Conservation (phyloP, 2,888 invertebrate genomes). For the Meta bourneti region DNA sequence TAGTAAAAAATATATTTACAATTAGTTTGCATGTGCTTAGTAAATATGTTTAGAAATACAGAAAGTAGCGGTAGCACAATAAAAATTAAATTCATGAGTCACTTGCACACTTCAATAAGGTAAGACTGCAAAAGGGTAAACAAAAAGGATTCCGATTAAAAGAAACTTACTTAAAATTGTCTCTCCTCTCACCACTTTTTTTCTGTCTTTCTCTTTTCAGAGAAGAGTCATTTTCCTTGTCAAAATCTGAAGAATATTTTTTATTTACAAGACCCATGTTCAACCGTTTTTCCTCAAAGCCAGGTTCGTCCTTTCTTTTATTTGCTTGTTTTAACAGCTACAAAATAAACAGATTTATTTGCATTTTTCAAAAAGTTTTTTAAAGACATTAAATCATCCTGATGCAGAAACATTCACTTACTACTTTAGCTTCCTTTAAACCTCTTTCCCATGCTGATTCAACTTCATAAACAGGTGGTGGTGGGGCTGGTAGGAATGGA, state of each 20-base stretch:
- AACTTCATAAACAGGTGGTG: constrained; percentile 8
- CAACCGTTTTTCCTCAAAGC: constrained; percentile 97
- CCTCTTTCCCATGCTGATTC: constrained; percentile 98
- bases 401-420: constrained; percentile 78
- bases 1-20: no score
- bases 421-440: constrained; percentile 95
- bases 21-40: no score
- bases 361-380: background rate
- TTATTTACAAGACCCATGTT: constrained; percentile 90
- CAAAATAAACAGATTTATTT: background rate
- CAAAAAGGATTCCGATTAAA: background rate
- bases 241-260: constrained; percentile 83
- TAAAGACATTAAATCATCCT: background rate
- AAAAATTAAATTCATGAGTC: background rate
- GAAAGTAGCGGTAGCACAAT: background rate
- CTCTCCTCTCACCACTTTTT: constrained; percentile 8
- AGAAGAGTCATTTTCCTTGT: constrained; percentile 80
- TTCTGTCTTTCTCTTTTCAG: constrained; percentile 48
- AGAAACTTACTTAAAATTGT: background rate
- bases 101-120: background rate
- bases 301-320: constrained; percentile 95
- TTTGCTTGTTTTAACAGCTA: constrained; percentile 92
- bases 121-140: background rate
- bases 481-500: constrained; percentile 8
- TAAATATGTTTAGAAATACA: background rate